Base-by-base conservation (phyloP, 2,113 vertebrate genomes). In the Eublepharis macularius region DNA sequence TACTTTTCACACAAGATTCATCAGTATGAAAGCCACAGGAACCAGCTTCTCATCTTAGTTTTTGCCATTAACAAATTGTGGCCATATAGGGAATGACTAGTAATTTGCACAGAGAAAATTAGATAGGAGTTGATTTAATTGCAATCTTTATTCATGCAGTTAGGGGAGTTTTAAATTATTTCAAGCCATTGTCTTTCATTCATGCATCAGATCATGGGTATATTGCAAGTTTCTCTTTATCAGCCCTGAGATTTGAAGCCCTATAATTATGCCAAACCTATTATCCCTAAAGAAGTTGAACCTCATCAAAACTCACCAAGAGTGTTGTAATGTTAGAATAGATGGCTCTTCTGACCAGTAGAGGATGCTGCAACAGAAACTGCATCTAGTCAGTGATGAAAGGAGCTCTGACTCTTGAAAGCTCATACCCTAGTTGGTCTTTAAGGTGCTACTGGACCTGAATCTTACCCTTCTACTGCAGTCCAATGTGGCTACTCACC, bases 101-200 rank as follows among this genome's bases (percentile, higher is more conserved):
- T 63, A 45, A 57, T 0, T 72, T 83, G 83, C 54, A 90, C 91
- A 87, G 88, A 94, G 68, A 81, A 85, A 80, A 84, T 68, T 24
- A 81, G 73, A 82, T 16, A 84, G 90, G 57, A 77, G 21, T 87
- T 57, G 75, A 85, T 92, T 66, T 79, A 79, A 72, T 75, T 74
- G 80, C 86, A 85, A 34, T 43, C 54, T 66, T 76, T 39, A 43
- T 78, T 68, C 68, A 68, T 87, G 82, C 76, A 73, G 0, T 8
- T 69, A 75, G 82, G 51, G 54, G 87, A 88, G 36, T 11, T 24
- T 84, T 12, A 12, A 8, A 0, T 2, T 80, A 82, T 83, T 75
- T 41, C 10, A 80, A 90, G 68, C 69, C 57, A 57, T 65, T 6
- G 0, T 8, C 26, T 76, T 26, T 82, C 41, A 72, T 47, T 66